phyloP scores from a whole-genome alignment of 2,888 invertebrate species.

The Xestoiulus laeticollis region DNA sequence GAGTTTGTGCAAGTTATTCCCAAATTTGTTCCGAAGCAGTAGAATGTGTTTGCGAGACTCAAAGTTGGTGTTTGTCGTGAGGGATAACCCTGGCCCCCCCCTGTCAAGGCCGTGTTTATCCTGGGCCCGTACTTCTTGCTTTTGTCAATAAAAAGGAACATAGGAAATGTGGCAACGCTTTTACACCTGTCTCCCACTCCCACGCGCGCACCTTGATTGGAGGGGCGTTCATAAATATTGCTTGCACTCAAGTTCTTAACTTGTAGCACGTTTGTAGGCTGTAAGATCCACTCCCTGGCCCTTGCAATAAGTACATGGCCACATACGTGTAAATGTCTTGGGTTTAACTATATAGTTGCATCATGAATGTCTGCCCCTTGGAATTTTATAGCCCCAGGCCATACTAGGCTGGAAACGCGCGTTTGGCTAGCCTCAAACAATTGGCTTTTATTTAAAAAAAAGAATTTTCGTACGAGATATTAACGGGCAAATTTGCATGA shows the following conservation, averaged over 20 bases:
- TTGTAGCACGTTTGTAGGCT: neutral
- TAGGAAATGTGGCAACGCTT: neutral
- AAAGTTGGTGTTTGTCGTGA: neutral
- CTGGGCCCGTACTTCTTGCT: constrained; percentile 1
- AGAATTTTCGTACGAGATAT: too few species aligned
- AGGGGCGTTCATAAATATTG: neutral
- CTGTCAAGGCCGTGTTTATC: constrained; percentile 41
- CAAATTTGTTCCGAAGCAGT: neutral
- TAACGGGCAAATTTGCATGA: too few species aligned
- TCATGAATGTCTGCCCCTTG: too few species aligned
- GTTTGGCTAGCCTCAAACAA: too few species aligned
- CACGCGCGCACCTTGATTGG: neutral
- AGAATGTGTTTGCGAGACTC: neutral
- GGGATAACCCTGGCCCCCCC: constrained; percentile 32
- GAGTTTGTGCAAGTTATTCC: neutral
- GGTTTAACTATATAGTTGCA: too few species aligned
- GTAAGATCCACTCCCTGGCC: neutral
- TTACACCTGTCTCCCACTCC: neutral
- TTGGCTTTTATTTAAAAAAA: too few species aligned
- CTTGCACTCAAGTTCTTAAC: neutral
- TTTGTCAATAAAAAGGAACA: neutral
- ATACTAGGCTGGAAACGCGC: too few species aligned
- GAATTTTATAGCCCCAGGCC: too few species aligned
- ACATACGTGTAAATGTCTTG: neutral
- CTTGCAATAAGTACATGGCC: neutral